Base-by-base conservation (phyloP, 37 sponge, comb jelly and placozoan species). In the Ianthella basta region DNA sequence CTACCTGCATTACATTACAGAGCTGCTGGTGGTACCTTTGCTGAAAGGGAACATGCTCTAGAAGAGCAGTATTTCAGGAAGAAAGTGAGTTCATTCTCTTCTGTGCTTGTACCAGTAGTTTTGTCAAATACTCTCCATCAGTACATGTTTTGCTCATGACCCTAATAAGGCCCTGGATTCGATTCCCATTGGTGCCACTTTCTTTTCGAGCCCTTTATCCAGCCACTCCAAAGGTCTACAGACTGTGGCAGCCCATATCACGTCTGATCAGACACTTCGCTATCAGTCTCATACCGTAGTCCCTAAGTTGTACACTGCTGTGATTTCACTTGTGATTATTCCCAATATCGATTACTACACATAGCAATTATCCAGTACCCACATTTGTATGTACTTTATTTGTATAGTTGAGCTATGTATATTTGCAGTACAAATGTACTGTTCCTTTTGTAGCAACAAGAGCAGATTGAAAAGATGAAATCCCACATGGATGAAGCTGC, bases 41-140 rank as follows among this genome's bases (percentile, higher is more conserved):
- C 86, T 36, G 84, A 89, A 61, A 85, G 59, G 54, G 90, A 89
- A 80, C 84, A 89, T 68, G 90, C 86, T 16, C 59, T 72, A 19
- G 90, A 89, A 39, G 90, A 89, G 30, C 90, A 89, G 50, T 89
- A 89, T 44, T 89, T 89, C 83, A 85, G 65, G 56, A 75, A 61
- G 10, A 38, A 69, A 41, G 89, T 84, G 36, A 63, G 81, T 30
- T 1, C 56, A 3, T 8, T 8, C 3, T 44, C 8, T 10, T 44
- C 3, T 10, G 8, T 3, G 3, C 6, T 10, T 44, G 50, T 44
- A 44, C 8, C 50, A 44, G 8, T 44, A 44, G 3, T 10, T 44
- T 44, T 3, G 3, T 3, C 50, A 8, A 8, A 8, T 8, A 10
- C 8, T 44, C 50, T 44, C 50, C 3, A 10, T 44, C 50, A 44